phyloP scores from a whole-genome alignment of 2,113 vertebrate species.

The Lathamus discolor region DNA sequence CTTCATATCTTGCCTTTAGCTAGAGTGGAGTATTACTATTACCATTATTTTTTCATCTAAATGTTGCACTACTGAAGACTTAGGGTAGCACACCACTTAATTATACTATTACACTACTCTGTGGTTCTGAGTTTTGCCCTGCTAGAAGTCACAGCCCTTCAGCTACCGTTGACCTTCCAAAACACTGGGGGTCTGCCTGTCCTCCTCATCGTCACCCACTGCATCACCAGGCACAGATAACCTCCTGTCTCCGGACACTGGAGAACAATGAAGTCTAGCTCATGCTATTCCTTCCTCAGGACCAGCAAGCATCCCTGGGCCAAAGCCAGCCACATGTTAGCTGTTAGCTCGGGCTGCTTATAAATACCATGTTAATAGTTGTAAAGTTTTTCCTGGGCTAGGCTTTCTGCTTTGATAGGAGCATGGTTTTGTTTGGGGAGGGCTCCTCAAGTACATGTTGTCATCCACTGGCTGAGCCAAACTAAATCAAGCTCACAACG shows the following conservation, averaged over 20 bases:
- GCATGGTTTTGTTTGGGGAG: background rate
- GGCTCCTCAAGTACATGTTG: background rate
- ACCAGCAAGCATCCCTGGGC: background rate
- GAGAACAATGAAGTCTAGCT: background rate
- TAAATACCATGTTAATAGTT: background rate
- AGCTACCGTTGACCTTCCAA: background rate
- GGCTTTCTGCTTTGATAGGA: constrained; percentile 12
- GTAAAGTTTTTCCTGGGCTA: background rate
- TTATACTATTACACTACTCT: background rate
- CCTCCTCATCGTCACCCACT: accelerated
- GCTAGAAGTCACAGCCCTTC: background rate
- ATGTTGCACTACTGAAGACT: background rate
- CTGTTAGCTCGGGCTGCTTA: constrained; percentile 11
- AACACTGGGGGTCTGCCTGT: accelerated
- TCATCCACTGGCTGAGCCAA: background rate
- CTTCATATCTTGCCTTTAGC: constrained; percentile 37
- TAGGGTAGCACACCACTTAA: background rate
- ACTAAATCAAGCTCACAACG: background rate
- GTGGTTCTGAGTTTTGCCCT: background rate
- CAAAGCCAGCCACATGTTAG: background rate
- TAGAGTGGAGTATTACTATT: background rate
- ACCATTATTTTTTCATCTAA: constrained; percentile 36
- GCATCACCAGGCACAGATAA: background rate
- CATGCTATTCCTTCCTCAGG: background rate
- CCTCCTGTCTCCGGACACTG: background rate